Base-by-base conservation (phyloP, 2,888 invertebrate genomes). In the Papilio gigon region DNA sequence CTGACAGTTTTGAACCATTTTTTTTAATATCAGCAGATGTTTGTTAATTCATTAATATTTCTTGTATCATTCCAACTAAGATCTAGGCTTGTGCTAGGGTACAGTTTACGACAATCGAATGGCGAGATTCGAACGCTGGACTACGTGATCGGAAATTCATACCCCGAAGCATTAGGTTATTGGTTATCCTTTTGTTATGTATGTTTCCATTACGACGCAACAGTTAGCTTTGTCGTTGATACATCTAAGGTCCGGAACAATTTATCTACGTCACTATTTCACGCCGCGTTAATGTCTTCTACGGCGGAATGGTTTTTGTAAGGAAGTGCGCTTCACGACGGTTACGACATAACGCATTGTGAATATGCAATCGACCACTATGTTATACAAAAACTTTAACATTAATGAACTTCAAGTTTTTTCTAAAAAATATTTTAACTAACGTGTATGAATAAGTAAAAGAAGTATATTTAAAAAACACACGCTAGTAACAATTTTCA, bases 271-370 rank as follows among this genome's bases (percentile, higher is more conserved):
- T 53, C 53, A n/a, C 3, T 22, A 47, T 22, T 53, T 27, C 27
- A 53, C 50, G 27, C 50, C 25, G 14, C 14, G 50, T 47, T 47
- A 47, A 17, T 44, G 44, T 50, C 27, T 50, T 50, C 14, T 27
- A 53, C 53, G 27, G 14, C 27, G 8, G 50, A 53, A 53, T 53
- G 27, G n/a, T 53, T 53, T 53, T 53, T 53, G 27, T 50, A 50
- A 50, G 50, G 50, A 50, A 50, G 50, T 50, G 14, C 25, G 27
- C 27, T 27, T 53, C 25, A 25, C 50, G 25, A 2, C 14, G 4
- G 9, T 47, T 47, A 27, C 27, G n/a, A 27, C 53, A 53, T 25
- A 50, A 50, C 25, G 50, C 50, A 14, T 27, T 25, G 2, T 53
- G 27, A 6, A n/a, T 27, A 14, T 53, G 53, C 27, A 27, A 25